phyloP scores from a whole-genome alignment of 2,888 invertebrate species.

The Hipparchia sbordonii region DNA sequence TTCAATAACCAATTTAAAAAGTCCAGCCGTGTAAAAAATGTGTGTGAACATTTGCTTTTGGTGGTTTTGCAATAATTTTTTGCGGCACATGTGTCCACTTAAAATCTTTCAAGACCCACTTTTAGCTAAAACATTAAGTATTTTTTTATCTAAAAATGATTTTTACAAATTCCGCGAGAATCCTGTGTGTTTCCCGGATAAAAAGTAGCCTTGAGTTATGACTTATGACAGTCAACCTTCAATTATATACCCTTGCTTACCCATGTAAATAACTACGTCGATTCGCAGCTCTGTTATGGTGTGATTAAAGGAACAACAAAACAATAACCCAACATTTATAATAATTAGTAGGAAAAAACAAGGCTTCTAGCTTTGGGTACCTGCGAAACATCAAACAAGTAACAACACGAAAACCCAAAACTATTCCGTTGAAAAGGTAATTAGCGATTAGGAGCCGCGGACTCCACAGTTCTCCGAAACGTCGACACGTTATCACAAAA shows the following conservation, averaged over 20 bases:
- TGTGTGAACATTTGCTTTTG: background rate
- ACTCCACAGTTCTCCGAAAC: slow-evolving; percentile 16
- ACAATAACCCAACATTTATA: too few species aligned
- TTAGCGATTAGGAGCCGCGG: slow-evolving; percentile 30
- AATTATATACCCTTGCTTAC: too few species aligned
- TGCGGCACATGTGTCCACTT: slow-evolving; percentile 14
- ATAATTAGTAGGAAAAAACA: too few species aligned
- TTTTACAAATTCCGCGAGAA: background rate
- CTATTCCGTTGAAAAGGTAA: slow-evolving; percentile 23
- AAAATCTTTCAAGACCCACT: background rate
- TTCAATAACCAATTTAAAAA: slow-evolving; percentile 4
- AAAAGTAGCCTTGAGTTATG: background rate
- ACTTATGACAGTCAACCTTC: background rate
- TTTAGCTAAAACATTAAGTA: background rate
- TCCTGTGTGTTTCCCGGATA: background rate
- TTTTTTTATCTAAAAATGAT: too few species aligned
- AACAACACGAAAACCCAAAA: slow-evolving; percentile 14
- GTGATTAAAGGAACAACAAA: too few species aligned
- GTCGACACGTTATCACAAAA: slow-evolving; percentile 35
- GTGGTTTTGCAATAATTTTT: background rate
- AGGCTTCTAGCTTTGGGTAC: background rate
- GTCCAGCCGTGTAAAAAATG: background rate
- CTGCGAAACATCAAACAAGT: background rate
- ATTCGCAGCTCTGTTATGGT: too few species aligned
- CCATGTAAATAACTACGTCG: too few species aligned